Evolutionary conservation across 2,888 invertebrate genomes (phyloP).

Genomic region (Epinotia nisella): DNA sequence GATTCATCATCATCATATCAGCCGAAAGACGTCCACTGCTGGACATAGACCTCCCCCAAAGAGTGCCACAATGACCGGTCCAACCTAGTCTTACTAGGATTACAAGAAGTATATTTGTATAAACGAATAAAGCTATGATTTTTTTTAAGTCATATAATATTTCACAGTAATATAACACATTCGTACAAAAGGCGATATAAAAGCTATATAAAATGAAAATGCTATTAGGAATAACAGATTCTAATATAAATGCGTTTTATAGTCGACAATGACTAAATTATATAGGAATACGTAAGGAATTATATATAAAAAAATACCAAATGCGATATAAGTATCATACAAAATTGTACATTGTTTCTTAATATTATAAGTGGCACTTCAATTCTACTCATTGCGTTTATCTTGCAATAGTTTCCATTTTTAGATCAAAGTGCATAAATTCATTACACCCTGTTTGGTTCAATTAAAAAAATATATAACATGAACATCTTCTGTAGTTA

Average conservation of each 20-base stretch:
- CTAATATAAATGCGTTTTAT: constrained; percentile 28
- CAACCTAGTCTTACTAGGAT: too few species aligned
- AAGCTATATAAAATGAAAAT: not conserved
- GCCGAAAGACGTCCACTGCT: too few species aligned
- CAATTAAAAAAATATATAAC: not conserved
- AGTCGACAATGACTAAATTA: constrained; percentile 13
- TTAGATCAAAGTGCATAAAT: not conserved
- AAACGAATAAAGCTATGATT: too few species aligned
- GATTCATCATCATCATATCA: too few species aligned
- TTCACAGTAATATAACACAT: constrained; percentile 10
- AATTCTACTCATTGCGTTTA: not conserved
- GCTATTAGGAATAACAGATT: not conserved
- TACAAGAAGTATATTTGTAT: too few species aligned
- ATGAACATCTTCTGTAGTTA: not conserved
- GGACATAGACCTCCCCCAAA: too few species aligned
- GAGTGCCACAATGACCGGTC: too few species aligned
- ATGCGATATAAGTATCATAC: too few species aligned
- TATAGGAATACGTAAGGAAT: constrained; percentile 14
- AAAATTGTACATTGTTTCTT: constrained; percentile 15
- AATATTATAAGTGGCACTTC: constrained; percentile 37
- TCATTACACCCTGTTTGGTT: constrained; percentile 11
- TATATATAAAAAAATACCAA: not conserved
- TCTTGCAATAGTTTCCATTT: constrained; percentile 7
- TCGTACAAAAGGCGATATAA: constrained; percentile 17
- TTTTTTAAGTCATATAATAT: too few species aligned